Evolutionary conservation across 2,888 invertebrate genomes (phyloP).

Genomic region (Shargacucullia verbasci): DNA sequence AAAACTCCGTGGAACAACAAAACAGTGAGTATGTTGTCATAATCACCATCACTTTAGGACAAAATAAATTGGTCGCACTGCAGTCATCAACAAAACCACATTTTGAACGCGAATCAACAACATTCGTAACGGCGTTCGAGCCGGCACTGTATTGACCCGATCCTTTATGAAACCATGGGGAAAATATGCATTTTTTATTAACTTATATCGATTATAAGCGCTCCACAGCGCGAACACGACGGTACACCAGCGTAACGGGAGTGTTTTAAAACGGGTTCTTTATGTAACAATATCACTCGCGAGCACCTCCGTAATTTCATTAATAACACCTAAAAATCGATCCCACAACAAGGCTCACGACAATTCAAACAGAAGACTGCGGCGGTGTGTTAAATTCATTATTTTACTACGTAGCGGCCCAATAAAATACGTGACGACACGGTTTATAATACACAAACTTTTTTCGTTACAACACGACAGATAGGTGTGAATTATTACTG

Average conservation of each 20-base stretch:
- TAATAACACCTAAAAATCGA: constrained; percentile 89
- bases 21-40: constrained; percentile 58
- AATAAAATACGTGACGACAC: constrained; percentile 54
- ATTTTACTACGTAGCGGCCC: constrained; percentile 76
- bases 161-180: constrained; percentile 81
- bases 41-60: constrained; percentile 69
- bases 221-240: constrained; percentile 58
- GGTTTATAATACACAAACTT: constrained; percentile 55
- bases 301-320: constrained; percentile 87
- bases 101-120: constrained; percentile 62
- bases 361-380: constrained; percentile 84
- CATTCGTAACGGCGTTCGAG: constrained; percentile 63
- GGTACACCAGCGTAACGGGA: constrained; percentile 63
- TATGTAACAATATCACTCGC: constrained; percentile 80
- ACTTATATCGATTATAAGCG: constrained; percentile 81
- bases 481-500: constrained; percentile 61
- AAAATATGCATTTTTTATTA: constrained; percentile 88
- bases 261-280: constrained; percentile 69
- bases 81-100: constrained; percentile 59
- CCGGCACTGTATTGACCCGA: constrained; percentile 75
- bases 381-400: constrained; percentile 84
- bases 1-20: constrained; percentile 61
- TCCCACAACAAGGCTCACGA: constrained; percentile 84
- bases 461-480: constrained; percentile 54
- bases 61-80: constrained; percentile 65